Evolutionary conservation across 2,888 invertebrate species (phyloP), one percentile per base, ranked within the genome.

Genomic region (Clitarchus hookeri): DNA sequence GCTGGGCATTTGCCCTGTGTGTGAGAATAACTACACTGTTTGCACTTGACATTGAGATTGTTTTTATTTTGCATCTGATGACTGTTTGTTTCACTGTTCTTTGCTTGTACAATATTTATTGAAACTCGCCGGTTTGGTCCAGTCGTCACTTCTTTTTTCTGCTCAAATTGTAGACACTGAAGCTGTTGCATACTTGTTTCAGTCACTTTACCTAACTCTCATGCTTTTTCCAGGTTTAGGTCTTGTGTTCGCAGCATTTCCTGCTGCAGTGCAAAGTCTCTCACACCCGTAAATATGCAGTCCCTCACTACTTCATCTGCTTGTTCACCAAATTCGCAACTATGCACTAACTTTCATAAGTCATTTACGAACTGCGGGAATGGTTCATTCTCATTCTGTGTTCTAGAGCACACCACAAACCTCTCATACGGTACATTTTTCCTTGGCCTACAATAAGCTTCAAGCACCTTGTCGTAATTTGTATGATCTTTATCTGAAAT

Each of bases 381-480:
- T 65, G 65, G 65, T 23, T 65, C 65, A n/a, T 65, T 19, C 65
- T 65, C 65, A 8, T 65, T n/a, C 65, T 16, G 65, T 8, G 11
- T 65, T 23, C 65, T 65, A 8, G 8, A 27, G 44, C 27, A 82
- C 36, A 82, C 9, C 36, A 82, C 25, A 82, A 27, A 36, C 23
- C 82, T 11, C 23, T 82, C 26, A 82, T 82, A 82, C 11, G 82
- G 82, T 16, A 82, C 27, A 12, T 82, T 82, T 82, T 82, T 82
- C 23, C 82, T 82, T 27, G 23, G 82, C 19, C n/a, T 82, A 44
- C 36, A 23, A 82, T 26, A 82, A 25, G 82, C 82, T 36, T 27
- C 82, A 27, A 26, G 82, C 13, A 82, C 27, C 44, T 27, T 82
- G 12, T n/a, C 23, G 36, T 82, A 82, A 27, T 82, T 44, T 82